phyloP scores from a whole-genome alignment of 2,888 invertebrate species.

The Aradus depressus region DNA sequence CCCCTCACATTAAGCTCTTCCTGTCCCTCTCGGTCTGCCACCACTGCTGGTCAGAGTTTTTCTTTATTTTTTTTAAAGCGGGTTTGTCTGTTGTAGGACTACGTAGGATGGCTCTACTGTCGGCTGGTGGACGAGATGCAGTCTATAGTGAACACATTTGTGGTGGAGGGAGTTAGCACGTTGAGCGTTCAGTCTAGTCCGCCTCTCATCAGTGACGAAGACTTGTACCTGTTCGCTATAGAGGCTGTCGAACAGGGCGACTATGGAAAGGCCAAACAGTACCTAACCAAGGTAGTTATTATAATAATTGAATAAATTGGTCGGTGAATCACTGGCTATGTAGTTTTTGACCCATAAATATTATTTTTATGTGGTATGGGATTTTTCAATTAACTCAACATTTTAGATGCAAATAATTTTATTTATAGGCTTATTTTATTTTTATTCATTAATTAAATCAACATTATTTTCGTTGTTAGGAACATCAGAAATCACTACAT shows the following conservation, averaged over 20 bases:
- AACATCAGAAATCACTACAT: no score
- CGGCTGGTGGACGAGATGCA: slow-evolving; percentile 25
- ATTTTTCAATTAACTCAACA: no score
- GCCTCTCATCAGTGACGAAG: slow-evolving; percentile 7
- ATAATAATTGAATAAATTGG: neutral
- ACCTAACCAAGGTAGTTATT: slow-evolving; percentile 22
- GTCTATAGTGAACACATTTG: slow-evolving; percentile 18
- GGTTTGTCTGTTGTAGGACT: slow-evolving; percentile 19
- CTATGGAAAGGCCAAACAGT: slow-evolving; percentile 24
- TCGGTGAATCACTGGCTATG: neutral
- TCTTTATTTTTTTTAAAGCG: no score
- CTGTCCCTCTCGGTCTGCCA: no score
- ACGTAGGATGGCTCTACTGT: slow-evolving; percentile 20
- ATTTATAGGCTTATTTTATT: no score
- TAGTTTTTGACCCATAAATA: neutral
- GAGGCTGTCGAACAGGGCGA: slow-evolving; percentile 26
- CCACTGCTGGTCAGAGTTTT: no score
- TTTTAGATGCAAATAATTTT: no score
- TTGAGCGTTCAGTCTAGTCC: neutral
- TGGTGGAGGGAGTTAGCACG: slow-evolving; percentile 9
- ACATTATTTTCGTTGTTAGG: no score
- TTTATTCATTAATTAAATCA: no score
- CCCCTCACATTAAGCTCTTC: no score
- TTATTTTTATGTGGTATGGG: no score
- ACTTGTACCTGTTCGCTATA: slow-evolving; percentile 21